A percentile compares a stretch with the other conserved stretches of the same genome.
Evolutionary conservation across 2,797 vertebrate species (phyloP).

Genomic region (Threskiornis aethiopicus): DNA sequence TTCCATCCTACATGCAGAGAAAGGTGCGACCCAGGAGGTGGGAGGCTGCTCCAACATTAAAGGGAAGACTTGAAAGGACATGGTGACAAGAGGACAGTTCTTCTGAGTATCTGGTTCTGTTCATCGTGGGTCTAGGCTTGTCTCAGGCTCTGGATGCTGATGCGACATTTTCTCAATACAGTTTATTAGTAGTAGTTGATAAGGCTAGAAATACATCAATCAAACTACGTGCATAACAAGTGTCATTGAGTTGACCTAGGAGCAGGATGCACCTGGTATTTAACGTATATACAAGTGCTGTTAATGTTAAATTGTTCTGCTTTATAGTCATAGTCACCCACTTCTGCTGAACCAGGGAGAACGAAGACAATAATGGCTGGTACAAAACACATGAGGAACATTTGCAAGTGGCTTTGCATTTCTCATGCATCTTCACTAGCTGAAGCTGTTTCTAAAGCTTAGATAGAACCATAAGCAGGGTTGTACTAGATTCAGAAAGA

Average conservation of each 20-base stretch:
- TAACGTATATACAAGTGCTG: neutral
- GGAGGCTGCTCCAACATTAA: neutral
- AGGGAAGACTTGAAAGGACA: neutral
- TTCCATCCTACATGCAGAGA: neutral
- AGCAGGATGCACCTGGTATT: neutral
- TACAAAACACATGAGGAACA: neutral
- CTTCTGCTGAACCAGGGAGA: neutral
- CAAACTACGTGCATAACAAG: neutral
- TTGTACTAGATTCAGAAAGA: neutral
- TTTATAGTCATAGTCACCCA: neutral
- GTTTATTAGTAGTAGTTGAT: neutral
- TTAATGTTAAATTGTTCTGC: neutral
- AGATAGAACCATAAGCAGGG: neutral
- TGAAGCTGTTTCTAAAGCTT: neutral
- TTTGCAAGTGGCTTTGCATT: neutral
- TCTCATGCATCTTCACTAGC: neutral
- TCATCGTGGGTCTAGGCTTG: neutral
- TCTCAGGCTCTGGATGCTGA: neutral
- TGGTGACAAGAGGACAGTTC: neutral
- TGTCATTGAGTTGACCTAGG: neutral
- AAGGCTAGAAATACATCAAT: neutral
- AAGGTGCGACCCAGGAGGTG: neutral
- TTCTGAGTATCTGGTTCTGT: neutral
- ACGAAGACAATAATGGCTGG: neutral
- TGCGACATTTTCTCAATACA: neutral